Evolutionary conservation across 2,113 vertebrate species (phyloP), one percentile per base, ranked within the genome.

Genomic region (Cranoglanis bouderius): DNA sequence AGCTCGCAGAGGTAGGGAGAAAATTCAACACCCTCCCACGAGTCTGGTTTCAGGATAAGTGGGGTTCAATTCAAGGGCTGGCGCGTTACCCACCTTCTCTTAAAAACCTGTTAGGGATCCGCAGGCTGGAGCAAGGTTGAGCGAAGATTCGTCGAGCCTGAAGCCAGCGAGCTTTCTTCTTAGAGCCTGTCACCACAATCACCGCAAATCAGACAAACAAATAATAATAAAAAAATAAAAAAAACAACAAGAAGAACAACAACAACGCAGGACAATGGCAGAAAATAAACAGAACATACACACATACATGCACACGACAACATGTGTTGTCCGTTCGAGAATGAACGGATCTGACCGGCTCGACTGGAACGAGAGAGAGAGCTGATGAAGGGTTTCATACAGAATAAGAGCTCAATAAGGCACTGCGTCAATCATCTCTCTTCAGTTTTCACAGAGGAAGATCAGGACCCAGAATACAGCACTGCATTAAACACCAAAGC

Each of bases 91-190:
- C 94, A 95, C 96, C 96, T 95, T 96, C 94, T 96, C 96, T 96
- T 92, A 97, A 94, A 94, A 97, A 96, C 91, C 96, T 96, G 95
- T 96, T 95, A 92, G 87, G 94, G 93, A 96, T 96, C 94, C 97
- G 94, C 91, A 96, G 94, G 95, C 95, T 95, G 91, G 95, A 96
- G 93, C 94, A 95, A 85, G 94, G 96, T 77, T 95, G 96, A 93
- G 95, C 92, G 93, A 97, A 97, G 92, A 95, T 94, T 87, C 95
- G 96, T 90, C 96, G 94, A 93, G 96, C 95, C 91, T 96, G 95
- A 91, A 97, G 92, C 95, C 95, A 96, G 88, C 93, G 87, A 90
- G 95, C 93, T 94, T 96, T 95, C 94, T 97, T 96, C 93, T 97
- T 94, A 95, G 90, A 93, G 90, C 94, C 93, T 94, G 94, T 95